phyloP scores from a whole-genome alignment of 2,888 invertebrate species.

The Bruchidius siliquastri region DNA sequence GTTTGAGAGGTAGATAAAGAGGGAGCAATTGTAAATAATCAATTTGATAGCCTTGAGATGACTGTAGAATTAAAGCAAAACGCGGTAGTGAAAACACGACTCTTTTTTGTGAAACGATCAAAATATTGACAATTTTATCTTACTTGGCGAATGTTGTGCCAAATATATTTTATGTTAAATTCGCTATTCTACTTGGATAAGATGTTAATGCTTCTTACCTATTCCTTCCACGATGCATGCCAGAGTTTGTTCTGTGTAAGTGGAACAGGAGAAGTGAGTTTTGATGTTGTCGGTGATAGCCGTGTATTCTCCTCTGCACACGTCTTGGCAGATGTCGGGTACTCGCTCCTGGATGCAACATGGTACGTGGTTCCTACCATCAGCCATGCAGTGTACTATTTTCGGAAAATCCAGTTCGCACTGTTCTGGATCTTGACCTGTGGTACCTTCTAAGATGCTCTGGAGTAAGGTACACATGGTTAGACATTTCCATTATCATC shows the following conservation, averaged over 20 bases:
- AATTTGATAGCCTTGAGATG: no score
- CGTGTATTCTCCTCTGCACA: constrained; percentile 80
- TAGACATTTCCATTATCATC: neutral
- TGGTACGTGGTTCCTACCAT: constrained; percentile 80
- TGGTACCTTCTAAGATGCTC: constrained; percentile 58
- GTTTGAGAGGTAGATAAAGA: no score
- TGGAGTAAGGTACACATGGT: neutral
- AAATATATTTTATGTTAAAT: no score
- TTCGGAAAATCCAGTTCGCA: constrained; percentile 77
- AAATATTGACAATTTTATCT: no score
- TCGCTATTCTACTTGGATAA: no score
- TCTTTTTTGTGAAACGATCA: no score
- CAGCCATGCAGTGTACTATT: constrained; percentile 75
- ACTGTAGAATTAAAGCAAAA: no score
- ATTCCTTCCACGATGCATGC: constrained; percentile 82
- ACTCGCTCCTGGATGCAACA: constrained; percentile 78
- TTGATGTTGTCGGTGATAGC: constrained; percentile 78
- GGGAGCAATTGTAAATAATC: no score
- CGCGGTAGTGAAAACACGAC: no score
- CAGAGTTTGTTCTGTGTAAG: constrained; percentile 75
- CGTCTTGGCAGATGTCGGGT: constrained; percentile 80
- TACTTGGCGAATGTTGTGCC: no score
- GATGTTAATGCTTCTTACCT: constrained; percentile 51
- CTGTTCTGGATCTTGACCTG: constrained; percentile 74
- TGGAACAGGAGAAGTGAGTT: constrained; percentile 79